Percentiles rank a stretch among this genome's conserved stretches.
Conservation (phyloP, 2,888 invertebrate genomes). For the Exocentrus adspersus region DNA sequence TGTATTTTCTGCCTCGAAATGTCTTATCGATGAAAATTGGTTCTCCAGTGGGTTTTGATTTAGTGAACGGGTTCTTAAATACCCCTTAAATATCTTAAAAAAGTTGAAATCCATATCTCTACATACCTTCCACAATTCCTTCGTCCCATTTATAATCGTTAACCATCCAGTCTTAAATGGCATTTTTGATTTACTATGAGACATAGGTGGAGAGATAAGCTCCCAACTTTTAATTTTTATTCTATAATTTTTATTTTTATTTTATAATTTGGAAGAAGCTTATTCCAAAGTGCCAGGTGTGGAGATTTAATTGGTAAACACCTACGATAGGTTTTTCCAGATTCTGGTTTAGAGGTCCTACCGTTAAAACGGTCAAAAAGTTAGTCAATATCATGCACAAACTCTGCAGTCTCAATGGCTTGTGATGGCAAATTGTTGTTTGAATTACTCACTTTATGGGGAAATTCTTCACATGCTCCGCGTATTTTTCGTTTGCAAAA, state of each 20-base stretch:
- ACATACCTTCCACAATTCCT: background rate
- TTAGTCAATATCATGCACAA: slow-evolving; percentile 28
- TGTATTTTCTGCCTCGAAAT: background rate
- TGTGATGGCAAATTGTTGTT: slow-evolving; percentile 12
- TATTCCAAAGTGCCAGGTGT: too few relatives aligned
- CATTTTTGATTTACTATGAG: background rate
- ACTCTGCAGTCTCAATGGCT: slow-evolving; percentile 35
- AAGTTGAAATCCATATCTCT: background rate
- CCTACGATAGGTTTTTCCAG: too few relatives aligned
- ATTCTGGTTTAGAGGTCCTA: too few relatives aligned
- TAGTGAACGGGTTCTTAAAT: background rate
- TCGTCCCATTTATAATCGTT: background rate
- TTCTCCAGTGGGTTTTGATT: background rate
- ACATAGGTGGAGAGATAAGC: background rate
- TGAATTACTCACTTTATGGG: too few relatives aligned
- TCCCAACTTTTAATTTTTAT: background rate
- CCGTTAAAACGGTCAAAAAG: too few relatives aligned
- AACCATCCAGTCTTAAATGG: background rate
- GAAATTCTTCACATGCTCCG: too few relatives aligned
- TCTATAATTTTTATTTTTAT: too few relatives aligned
- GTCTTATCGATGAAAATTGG: background rate
- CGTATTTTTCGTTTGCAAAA: too few relatives aligned
- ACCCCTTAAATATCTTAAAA: too few relatives aligned
- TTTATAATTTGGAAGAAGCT: background rate
- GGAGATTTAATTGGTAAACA: too few relatives aligned